Base-by-base conservation (phyloP, 2,113 vertebrate species). In the Malurus alboscapulatus region DNA sequence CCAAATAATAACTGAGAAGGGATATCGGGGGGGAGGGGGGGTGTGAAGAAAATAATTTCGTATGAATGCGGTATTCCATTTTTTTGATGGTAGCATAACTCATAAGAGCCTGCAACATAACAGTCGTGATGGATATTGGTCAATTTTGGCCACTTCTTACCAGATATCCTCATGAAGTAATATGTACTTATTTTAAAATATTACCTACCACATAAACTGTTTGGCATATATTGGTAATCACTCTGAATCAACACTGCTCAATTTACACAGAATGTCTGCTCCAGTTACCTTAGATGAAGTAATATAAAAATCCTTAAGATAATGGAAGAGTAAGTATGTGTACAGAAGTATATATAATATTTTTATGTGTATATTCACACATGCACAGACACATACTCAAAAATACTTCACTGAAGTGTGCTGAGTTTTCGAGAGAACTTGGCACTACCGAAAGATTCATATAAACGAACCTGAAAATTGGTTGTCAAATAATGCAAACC, bases 401-500 rank as follows among this genome's bases (percentile, higher is more conserved):
- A 89, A 94, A 89, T 58, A 76, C 42, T 83, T 81, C 61, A 53
- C 14, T 69, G 42, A 81, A 85, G 11, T 42, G 18, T 27, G 76
- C 57, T 73, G 74, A 75, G 40, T 92, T 93, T 89, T 92, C 36
- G 82, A 85, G 89, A 92, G n/a, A 84, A 89, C 38, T 92, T 96
- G 91, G 91, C 89, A 89, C 34, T 89, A 58, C 34, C 48, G 54
- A 79, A 79, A 84, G 66, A 80, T 69, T 82, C 74, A 47, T 68
- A 89, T 32, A 89, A 95, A 82, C 0, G 2, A 91, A 93, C 54
- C 45, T 83, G 78, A 62, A 76, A 92, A 93, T 50, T 92, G 45
- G 16, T 72, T 92, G 81, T 92, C 92, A 96, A 93, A 93, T 85
- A 94, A 79, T 27, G 62, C 78, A 92, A 92, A 96, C 50, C 14